These are phyloP conservation scores for Papilio polytes DNA, from an alignment of 1,140 invertebrate species.

Conservation along the genomic window DNA sequence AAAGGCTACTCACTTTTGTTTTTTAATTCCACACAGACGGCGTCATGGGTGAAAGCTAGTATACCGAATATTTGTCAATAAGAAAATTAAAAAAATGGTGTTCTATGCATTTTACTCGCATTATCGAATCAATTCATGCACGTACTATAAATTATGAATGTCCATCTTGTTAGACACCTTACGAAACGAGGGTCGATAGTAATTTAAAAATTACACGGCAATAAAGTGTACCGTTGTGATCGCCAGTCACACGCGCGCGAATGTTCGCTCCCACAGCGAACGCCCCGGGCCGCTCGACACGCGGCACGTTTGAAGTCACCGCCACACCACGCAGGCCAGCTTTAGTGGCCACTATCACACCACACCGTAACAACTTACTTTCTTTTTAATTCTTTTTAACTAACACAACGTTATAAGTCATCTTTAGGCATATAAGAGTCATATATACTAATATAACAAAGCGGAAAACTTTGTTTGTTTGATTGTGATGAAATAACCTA, in stretches of 20 bases:
- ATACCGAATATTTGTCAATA: background rate
- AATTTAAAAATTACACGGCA: slow-evolving; percentile 48
- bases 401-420: background rate
- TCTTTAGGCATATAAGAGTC: background rate
- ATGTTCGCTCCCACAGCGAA: slow-evolving; percentile 34
- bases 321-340: slow-evolving; percentile 39
- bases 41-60: too few relatives aligned
- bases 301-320: slow-evolving; percentile 51
- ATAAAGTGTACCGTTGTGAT: slow-evolving; percentile 44
- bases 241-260: slow-evolving; percentile 39
- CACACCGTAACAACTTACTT: slow-evolving; percentile 20
- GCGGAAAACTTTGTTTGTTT: too few relatives aligned
- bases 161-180: slow-evolving; percentile 21
- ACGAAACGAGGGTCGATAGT: slow-evolving; percentile 25
- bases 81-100: background rate
- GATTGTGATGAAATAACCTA: too few relatives aligned
- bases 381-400: background rate
- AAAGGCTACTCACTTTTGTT: too few relatives aligned
- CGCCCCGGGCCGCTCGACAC: slow-evolving; percentile 37
- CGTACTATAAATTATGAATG: background rate
- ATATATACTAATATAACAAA: too few relatives aligned
- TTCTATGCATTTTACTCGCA: background rate
- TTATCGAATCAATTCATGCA: background rate
- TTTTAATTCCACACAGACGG: too few relatives aligned
- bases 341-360: slow-evolving; percentile 42